Conservation (phyloP, 2,888 invertebrate species). For the Mylabris sibirica region DNA sequence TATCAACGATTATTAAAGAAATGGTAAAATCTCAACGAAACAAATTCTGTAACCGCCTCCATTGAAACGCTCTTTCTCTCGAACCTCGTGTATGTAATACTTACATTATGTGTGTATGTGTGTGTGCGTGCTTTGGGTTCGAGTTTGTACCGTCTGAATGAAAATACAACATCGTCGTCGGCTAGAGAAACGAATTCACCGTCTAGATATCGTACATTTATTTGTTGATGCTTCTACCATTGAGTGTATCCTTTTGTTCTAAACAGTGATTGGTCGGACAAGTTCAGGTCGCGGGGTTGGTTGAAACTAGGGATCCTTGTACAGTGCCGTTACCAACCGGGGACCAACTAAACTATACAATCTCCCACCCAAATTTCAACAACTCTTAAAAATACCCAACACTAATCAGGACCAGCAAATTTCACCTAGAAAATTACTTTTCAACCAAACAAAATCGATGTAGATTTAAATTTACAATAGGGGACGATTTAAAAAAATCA, state of each 20-base stretch:
- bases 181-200: too few species aligned
- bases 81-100: not conserved
- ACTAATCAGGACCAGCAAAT: not conserved
- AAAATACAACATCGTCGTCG: not conserved
- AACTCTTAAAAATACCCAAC: not conserved
- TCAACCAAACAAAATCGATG: not conserved
- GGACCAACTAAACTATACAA: constrained; percentile 18
- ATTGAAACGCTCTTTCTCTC: not conserved
- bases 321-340: constrained; percentile 29
- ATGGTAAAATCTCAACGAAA: not conserved
- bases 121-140: not conserved
- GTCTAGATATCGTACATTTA: too few species aligned
- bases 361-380: constrained; percentile 28
- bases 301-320: constrained; percentile 36
- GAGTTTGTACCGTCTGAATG: not conserved
- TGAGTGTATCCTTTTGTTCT: constrained; percentile 63
- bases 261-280: constrained; percentile 61
- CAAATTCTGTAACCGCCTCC: not conserved
- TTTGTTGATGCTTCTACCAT: constrained; percentile 50
- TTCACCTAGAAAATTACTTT: not conserved
- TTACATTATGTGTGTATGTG: not conserved
- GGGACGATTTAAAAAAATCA: constrained; percentile 19
- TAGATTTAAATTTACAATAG: not conserved
- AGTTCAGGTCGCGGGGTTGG: constrained; percentile 58
- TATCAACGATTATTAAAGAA: too few species aligned